phyloP scores from a whole-genome alignment of 2,888 invertebrate species.

The Ichneumoninae sp. region DNA sequence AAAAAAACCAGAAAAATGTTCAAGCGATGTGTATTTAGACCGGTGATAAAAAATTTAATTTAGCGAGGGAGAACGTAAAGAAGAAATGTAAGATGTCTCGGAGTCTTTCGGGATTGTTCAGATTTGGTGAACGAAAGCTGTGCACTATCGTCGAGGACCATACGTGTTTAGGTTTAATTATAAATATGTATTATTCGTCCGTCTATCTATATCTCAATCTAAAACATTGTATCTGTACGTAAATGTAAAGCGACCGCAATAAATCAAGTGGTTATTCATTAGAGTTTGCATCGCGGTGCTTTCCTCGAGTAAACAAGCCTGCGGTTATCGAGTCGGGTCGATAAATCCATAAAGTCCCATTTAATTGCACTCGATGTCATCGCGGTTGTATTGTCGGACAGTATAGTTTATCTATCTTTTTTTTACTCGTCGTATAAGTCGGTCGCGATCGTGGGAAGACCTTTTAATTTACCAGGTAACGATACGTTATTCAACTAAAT shows the following conservation, averaged over 20 bases:
- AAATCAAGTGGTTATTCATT: conserved; percentile 39
- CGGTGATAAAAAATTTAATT: neutral
- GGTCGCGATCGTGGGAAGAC: neutral
- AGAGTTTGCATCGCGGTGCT: neutral
- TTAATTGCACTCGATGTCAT: conserved; percentile 18
- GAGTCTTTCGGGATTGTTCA: neutral
- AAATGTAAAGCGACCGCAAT: conserved; percentile 27
- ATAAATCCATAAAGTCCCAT: conserved; percentile 47
- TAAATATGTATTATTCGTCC: conserved; percentile 37
- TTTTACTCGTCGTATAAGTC: neutral
- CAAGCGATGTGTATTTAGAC: neutral
- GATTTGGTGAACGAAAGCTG: neutral
- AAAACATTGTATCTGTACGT: conserved; percentile 23
- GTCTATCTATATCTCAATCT: conserved; percentile 17
- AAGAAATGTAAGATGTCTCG: neutral
- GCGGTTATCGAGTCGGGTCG: conserved; percentile 21
- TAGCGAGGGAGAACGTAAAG: neutral
- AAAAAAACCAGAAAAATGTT: conserved; percentile 19
- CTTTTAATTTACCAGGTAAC: neutral
- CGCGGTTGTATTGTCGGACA: neutral
- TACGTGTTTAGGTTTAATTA: conserved; percentile 20
- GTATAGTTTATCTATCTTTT: neutral
- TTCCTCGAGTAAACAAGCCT: conserved; percentile 18
- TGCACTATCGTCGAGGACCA: conserved; percentile 29
- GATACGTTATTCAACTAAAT: neutral